phyloP scores from a whole-genome alignment of 2,888 invertebrate genomes.

The Tenthredo livida region DNA sequence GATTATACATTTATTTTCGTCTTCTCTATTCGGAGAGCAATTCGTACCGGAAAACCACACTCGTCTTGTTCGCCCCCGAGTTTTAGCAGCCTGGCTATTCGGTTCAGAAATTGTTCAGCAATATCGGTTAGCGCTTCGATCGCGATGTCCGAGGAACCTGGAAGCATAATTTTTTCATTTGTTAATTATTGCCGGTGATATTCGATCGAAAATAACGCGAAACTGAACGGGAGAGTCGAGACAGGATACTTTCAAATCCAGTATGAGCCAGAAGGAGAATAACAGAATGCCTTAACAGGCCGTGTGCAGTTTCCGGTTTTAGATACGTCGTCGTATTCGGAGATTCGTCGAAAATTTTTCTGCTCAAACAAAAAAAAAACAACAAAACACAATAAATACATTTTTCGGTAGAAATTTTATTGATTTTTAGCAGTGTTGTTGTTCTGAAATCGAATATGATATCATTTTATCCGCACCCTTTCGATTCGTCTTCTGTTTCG shows the following conservation, averaged over 20 bases:
- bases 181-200: background rate
- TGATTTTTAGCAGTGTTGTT: background rate
- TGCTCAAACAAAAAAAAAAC: constrained; percentile 59
- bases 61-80: constrained; percentile 80
- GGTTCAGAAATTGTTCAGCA: constrained; percentile 78
- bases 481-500: constrained; percentile 57
- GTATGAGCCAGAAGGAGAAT: constrained; percentile 80
- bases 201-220: background rate
- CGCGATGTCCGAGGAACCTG: constrained; percentile 78
- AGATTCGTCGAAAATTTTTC: constrained; percentile 62
- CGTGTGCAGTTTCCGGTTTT: constrained; percentile 67
- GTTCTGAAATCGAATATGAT: background rate
- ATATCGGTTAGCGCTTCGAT: constrained; percentile 79
- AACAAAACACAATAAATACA: background rate
- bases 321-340: constrained; percentile 42
- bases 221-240: background rate
- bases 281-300: constrained; percentile 78
- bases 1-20: background rate
- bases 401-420: background rate
- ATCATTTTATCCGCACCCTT: background rate
- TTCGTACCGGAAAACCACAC: constrained; percentile 79
- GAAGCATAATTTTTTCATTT: constrained; percentile 53
- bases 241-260: constrained; percentile 79
- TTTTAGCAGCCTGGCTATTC: constrained; percentile 79
- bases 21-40: background rate